These are phyloP conservation scores for Apeira syringaria DNA, from an alignment of 2,888 invertebrate genomes.

Conservation along the genomic window DNA sequence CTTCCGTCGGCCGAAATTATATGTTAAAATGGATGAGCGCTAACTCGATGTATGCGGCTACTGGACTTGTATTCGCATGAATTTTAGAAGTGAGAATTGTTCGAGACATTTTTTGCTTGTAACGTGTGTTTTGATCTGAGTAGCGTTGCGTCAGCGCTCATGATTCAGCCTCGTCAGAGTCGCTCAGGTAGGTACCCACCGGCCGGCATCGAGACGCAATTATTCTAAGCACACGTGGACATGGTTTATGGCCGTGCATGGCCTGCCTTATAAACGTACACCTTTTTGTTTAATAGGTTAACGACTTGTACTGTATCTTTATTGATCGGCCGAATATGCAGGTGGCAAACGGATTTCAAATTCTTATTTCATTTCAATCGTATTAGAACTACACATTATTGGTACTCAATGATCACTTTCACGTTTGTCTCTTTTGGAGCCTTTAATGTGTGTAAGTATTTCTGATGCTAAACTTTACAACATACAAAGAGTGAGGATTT, in stretches of 20 bases:
- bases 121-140: slow-evolving; percentile 42
- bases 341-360: slow-evolving; percentile 28
- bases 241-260: slow-evolving; percentile 66
- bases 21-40: slow-evolving; percentile 66
- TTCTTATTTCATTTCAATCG: slow-evolving; percentile 22
- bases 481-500: not conserved
- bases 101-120: slow-evolving; percentile 43
- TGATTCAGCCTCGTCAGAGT: slow-evolving; percentile 65
- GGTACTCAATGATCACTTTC: not conserved
- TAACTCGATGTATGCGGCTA: slow-evolving; percentile 60
- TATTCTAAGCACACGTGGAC: slow-evolving; percentile 78
- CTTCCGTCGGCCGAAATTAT: slow-evolving; percentile 76
- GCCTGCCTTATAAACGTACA: slow-evolving; percentile 64
- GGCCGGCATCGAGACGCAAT: slow-evolving; percentile 56
- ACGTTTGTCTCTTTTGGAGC: no score
- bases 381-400: slow-evolving; percentile 13
- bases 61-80: slow-evolving; percentile 69
- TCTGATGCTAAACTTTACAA: no score
- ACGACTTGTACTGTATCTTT: slow-evolving; percentile 62
- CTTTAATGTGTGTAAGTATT: no score
- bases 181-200: slow-evolving; percentile 49
- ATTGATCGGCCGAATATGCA: slow-evolving; percentile 59
- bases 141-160: slow-evolving; percentile 60
- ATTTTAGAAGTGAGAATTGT: slow-evolving; percentile 15
- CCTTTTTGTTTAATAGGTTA: slow-evolving; percentile 74